Evolutionary conservation across 2,888 invertebrate genomes (phyloP).

Genomic region (Callyntrura guangdongensis): DNA sequence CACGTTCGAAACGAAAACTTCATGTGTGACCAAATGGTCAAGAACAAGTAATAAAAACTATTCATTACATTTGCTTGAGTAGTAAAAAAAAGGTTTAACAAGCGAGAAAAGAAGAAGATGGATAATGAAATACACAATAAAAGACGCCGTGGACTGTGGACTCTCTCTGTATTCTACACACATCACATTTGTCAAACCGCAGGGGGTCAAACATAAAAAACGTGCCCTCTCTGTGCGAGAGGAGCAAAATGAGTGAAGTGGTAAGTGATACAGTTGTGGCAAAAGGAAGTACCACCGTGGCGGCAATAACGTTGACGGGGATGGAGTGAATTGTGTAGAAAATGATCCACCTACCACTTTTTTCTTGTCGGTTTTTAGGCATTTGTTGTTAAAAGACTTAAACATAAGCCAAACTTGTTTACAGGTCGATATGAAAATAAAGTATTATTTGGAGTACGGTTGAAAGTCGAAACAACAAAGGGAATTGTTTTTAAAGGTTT

Average conservation of each 20-base stretch:
- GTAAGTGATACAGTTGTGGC: constrained; percentile 24
- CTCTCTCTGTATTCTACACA: constrained; percentile 43
- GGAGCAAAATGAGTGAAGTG: constrained; percentile 17
- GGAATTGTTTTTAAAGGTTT: too few relatives aligned
- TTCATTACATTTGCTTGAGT: constrained; percentile 54
- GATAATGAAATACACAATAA: constrained; percentile 34
- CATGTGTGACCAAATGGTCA: constrained; percentile 74
- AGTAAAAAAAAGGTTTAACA: constrained; percentile 30
- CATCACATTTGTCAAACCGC: constrained; percentile 72
- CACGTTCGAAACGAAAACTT: constrained; percentile 15
- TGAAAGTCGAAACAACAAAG: too few relatives aligned
- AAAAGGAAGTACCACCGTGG: neutral
- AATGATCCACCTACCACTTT: constrained; percentile 60
- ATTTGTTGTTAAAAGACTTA: constrained; percentile 43
- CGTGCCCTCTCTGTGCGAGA: neutral
- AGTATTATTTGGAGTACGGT: too few relatives aligned
- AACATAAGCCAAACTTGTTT: constrained; percentile 38
- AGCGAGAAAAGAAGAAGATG: constrained; percentile 20
- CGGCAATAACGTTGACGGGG: constrained; percentile 2
- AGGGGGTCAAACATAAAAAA: constrained; percentile 63
- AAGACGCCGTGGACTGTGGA: constrained; percentile 59
- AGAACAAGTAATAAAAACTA: constrained; percentile 68
- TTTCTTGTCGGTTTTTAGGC: constrained; percentile 56
- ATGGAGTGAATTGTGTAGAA: constrained; percentile 8
- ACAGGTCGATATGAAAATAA: constrained; percentile 22